Evolutionary conservation across 2,888 invertebrate species (phyloP).

Genomic region (Andrena praecox): DNA sequence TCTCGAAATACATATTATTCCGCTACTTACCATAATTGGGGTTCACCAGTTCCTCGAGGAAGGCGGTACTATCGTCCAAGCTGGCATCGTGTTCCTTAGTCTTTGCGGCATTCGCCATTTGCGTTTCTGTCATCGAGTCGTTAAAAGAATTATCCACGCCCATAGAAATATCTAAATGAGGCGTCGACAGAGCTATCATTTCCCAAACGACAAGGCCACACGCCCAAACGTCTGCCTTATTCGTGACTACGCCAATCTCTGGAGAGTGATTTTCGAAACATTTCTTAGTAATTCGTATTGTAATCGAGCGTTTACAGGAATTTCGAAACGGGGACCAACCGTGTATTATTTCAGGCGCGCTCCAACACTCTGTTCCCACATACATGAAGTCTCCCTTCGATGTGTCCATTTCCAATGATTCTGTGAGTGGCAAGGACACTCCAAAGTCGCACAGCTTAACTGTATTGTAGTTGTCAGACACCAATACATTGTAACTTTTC

Average conservation of each 20-base stretch:
- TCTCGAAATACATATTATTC: not conserved
- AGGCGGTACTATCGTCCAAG: slow-evolving; percentile 71
- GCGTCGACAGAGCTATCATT: slow-evolving; percentile 91
- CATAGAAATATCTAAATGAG: slow-evolving; percentile 86
- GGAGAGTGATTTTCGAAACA: not conserved
- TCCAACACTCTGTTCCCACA: slow-evolving; percentile 92
- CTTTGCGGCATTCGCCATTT: slow-evolving; percentile 41
- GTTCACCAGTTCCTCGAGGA: slow-evolving; percentile 56
- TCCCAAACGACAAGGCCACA: slow-evolving; percentile 93
- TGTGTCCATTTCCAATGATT: slow-evolving; percentile 86
- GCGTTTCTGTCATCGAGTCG: slow-evolving; percentile 69
- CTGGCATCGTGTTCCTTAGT: slow-evolving; percentile 65
- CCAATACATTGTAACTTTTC: slow-evolving; percentile 93
- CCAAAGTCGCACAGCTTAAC: slow-evolving; percentile 95
- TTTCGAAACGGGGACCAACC: slow-evolving; percentile 77
- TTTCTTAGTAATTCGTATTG: slow-evolving; percentile 4
- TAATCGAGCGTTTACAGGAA: not conserved
- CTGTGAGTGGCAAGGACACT: slow-evolving; percentile 90
- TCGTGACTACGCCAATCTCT: slow-evolving; percentile 87
- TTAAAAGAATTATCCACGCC: slow-evolving; percentile 68
- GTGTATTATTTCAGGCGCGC: slow-evolving; percentile 91
- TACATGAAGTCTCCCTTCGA: slow-evolving; percentile 87
- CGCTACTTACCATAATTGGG: slow-evolving; percentile 68
- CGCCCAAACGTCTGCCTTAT: slow-evolving; percentile 92
- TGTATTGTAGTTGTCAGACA: slow-evolving; percentile 90